Evolutionary conservation across 2,113 vertebrate genomes (phyloP), one percentile per base, ranked within the genome.

Genomic region (Pagrus major): DNA sequence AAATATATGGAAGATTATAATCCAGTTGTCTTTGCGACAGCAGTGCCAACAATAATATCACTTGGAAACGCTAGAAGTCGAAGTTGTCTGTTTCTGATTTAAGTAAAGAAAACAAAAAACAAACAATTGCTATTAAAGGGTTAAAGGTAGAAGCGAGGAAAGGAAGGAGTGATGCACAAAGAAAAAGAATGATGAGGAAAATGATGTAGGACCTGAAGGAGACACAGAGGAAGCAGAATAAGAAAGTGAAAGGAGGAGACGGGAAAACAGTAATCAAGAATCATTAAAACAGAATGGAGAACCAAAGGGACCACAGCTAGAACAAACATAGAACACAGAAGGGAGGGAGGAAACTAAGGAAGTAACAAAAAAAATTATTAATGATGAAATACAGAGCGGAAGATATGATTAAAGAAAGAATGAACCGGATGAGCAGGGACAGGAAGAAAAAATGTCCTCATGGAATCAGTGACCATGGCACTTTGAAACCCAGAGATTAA

Each of bases 381-480:
- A 63, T 58, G 27, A 73, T 54, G 21, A 8, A 70, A 25, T 47
- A 42, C 58, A 42, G 44, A 52, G 54, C 52, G 5, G 18, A 23
- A 44, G 18, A 66, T 23, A 37, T 46, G 42, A 74, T 69, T 46
- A 65, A 64, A 69, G 56, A 33, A 39, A n/a, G n/a, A n/a, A 75
- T 14, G 68, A 56, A 37, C 46, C 15, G 46, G 42, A 71, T 49
- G 33, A 51, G 21, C 2, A 49, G 37, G 5, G 51, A 39, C 18
- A 6, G 9, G 20, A 63, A 69, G 47, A 37, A 37, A 25, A 10
- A 16, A 25, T 54, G 47, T 37, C 6, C 12, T 35, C 12, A 33
- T 69, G 29, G 21, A 63, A 73, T 81, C 23, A 63, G 76, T 68
- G 51, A 77, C 69, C 15, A 39, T n/a, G 37, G 25, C 58, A 27